A percentile compares a stretch with the other conserved stretches of the same genome.
These are phyloP conservation scores for Nettapus auritus DNA, from an alignment of 2,113 vertebrate genomes.

Conservation along the genomic window DNA sequence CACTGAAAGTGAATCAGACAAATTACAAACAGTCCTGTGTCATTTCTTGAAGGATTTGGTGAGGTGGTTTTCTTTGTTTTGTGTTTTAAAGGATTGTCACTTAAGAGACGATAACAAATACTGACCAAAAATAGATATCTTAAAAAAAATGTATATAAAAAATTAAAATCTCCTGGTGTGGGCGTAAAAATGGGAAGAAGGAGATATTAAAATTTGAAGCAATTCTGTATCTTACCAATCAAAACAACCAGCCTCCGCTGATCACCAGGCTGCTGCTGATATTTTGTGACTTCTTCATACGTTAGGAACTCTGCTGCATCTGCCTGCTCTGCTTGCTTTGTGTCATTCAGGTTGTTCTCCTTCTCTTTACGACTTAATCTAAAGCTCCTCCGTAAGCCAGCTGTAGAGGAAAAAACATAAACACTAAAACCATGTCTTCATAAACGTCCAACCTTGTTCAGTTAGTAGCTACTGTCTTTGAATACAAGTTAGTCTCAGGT, in stretches of 20 bases:
- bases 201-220: accelerated
- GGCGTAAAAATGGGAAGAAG: not conserved
- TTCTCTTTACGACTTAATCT: slow-evolving; percentile 86
- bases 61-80: not conserved
- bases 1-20: not conserved
- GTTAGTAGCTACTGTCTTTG: not conserved
- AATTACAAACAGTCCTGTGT: not conserved
- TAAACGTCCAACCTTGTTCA: not conserved
- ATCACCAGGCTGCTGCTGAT: slow-evolving; percentile 84
- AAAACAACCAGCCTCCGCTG: slow-evolving; percentile 89
- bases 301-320: slow-evolving; percentile 81
- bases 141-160: not conserved
- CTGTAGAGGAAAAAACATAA: slow-evolving; percentile 59
- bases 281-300: slow-evolving; percentile 90
- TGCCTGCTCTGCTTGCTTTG: slow-evolving; percentile 55
- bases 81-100: not conserved
- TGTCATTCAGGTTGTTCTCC: slow-evolving; percentile 72
- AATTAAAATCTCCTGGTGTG: not conserved
- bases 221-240: slow-evolving; percentile 80
- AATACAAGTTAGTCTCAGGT: not conserved
- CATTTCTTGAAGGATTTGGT: not conserved
- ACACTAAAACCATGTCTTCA: not conserved
- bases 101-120: not conserved
- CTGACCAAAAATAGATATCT: not conserved
- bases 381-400: slow-evolving; percentile 90